Evolutionary conservation across 2,888 invertebrate species (phyloP).

Genomic region (Ormyrus pomaceus): DNA sequence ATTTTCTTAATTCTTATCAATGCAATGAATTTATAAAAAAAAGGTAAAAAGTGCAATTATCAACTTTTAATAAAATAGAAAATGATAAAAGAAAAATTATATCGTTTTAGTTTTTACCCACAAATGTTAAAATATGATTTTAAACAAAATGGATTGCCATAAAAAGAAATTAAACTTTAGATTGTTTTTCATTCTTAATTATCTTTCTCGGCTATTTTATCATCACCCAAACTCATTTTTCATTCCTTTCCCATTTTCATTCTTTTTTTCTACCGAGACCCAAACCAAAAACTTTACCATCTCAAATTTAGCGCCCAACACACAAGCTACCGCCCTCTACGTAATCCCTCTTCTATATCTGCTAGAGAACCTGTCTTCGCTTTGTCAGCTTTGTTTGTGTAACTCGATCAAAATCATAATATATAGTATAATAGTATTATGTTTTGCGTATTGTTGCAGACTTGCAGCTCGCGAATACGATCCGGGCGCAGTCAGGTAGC

Average conservation of each 20-base stretch:
- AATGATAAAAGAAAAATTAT: too few relatives aligned
- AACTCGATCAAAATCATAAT: background rate
- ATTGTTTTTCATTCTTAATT: too few relatives aligned
- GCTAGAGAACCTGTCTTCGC: background rate
- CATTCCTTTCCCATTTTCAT: background rate
- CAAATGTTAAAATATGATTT: too few relatives aligned
- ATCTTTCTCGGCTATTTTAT: too few relatives aligned
- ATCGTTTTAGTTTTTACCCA: too few relatives aligned
- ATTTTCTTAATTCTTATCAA: too few relatives aligned
- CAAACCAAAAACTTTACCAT: background rate
- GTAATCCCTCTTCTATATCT: background rate
- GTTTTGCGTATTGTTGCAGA: background rate
- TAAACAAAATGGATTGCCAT: too few relatives aligned
- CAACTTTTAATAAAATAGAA: too few relatives aligned
- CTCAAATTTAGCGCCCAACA: background rate
- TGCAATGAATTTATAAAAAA: too few relatives aligned
- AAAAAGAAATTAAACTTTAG: too few relatives aligned
- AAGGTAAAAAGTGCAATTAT: too few relatives aligned
- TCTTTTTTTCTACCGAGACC: background rate
- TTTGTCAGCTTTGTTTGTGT: background rate
- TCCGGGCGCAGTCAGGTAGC: background rate
- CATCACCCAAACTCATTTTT: conserved; percentile 5
- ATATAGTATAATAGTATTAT: too few relatives aligned
- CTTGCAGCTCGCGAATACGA: conserved; percentile 5
- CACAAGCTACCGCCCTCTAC: background rate